Percentiles rank a stretch among this genome's conserved stretches.
These are phyloP conservation scores for Caradrina clavipalpis DNA, from an alignment of 2,888 invertebrate genomes.

Conservation along the genomic window DNA sequence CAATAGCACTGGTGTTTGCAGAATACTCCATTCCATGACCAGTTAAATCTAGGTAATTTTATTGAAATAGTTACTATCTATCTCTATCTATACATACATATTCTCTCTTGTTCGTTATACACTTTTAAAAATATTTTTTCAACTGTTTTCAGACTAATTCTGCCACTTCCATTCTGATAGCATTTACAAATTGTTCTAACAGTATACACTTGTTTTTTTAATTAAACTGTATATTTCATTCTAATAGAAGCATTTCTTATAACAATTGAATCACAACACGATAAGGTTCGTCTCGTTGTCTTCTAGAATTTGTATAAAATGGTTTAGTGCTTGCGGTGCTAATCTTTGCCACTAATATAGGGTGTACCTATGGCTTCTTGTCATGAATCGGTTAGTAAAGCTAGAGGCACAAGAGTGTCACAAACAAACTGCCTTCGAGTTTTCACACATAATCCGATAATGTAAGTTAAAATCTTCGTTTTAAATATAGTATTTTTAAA, in stretches of 20 bases:
- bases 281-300: conserved; percentile 40
- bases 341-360: conserved; percentile 73
- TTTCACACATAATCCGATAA: conserved; percentile 53
- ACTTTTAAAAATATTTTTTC: conserved; percentile 35
- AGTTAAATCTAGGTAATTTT: conserved; percentile 54
- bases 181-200: conserved; percentile 56
- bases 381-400: conserved; percentile 67
- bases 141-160: conserved; percentile 38
- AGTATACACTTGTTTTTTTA: conserved; percentile 57
- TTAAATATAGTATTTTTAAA: conserved; percentile 48
- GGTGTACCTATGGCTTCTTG: conserved; percentile 46
- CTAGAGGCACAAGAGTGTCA: conserved; percentile 74
- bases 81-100: conserved; percentile 41
- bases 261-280: conserved; percentile 23
- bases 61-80: conserved; percentile 46
- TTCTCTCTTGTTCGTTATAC: conserved; percentile 37
- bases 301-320: conserved; percentile 51
- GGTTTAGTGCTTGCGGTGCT: conserved; percentile 71
- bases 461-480: conserved; percentile 47
- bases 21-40: conserved; percentile 69
- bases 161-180: conserved; percentile 47
- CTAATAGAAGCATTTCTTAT: conserved; percentile 44
- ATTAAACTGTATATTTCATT: conserved; percentile 51
- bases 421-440: conserved; percentile 56
- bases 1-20: conserved; percentile 41